These are phyloP conservation scores for Mythimna loreyi DNA, from an alignment of 2,888 invertebrate genomes.

Conservation along the genomic window DNA sequence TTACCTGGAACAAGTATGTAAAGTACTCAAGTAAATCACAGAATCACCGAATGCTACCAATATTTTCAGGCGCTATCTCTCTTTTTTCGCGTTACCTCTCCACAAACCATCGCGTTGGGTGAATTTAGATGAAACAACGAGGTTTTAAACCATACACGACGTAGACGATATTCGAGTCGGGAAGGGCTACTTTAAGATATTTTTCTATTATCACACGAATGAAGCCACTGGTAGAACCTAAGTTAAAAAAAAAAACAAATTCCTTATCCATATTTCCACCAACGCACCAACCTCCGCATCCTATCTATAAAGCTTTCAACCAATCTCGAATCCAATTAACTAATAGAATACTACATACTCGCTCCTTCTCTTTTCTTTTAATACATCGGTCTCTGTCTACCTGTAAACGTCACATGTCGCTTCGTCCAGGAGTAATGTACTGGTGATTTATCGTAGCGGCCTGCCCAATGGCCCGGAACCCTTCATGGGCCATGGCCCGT, in stretches of 20 bases:
- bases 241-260: no score
- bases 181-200: not conserved
- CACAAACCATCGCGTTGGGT: no score
- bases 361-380: slow-evolving; percentile 31
- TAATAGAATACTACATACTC: slow-evolving; percentile 49
- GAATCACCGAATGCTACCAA: no score
- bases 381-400: slow-evolving; percentile 46
- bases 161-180: no score
- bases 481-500: slow-evolving; percentile 65
- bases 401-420: slow-evolving; percentile 52
- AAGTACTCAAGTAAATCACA: no score
- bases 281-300: not conserved
- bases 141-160: no score
- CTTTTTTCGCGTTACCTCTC: no score
- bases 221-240: no score
- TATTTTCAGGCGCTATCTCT: no score
- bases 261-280: slow-evolving; percentile 6
- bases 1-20: no score
- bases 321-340: slow-evolving; percentile 58
- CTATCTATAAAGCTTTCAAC: slow-evolving; percentile 43
- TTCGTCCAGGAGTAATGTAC: slow-evolving; percentile 72
- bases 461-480: slow-evolving; percentile 74
- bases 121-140: no score
- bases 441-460: slow-evolving; percentile 78
- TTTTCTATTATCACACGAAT: no score